phyloP scores from a whole-genome alignment of 1,140 invertebrate genomes.

The Ganaspis sp. region DNA sequence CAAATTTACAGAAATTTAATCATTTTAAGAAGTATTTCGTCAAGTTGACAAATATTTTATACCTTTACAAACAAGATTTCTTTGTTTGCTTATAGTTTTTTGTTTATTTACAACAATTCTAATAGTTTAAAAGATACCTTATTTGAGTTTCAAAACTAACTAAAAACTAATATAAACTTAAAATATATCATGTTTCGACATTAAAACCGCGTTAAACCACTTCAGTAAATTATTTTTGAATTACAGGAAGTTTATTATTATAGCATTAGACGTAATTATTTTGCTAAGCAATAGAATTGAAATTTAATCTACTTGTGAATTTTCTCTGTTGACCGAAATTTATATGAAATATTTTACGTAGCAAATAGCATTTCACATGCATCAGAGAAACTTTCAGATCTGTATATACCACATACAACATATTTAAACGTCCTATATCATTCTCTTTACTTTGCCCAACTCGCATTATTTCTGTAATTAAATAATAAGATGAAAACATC shows the following conservation, averaged over 20 bases:
- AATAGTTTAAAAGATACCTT: too few relatives aligned
- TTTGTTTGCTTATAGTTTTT: too few relatives aligned
- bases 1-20: too few relatives aligned
- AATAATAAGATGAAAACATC: too few relatives aligned
- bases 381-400: background rate
- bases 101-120: too few relatives aligned
- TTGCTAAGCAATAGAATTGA: background rate
- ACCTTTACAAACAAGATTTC: too few relatives aligned
- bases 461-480: background rate
- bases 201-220: background rate
- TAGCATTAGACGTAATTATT: background rate
- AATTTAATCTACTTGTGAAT: background rate
- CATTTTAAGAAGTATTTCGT: too few relatives aligned
- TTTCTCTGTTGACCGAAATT: slow-evolving; percentile 1
- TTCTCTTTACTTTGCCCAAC: background rate
- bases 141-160: too few relatives aligned
- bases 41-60: too few relatives aligned
- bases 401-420: background rate
- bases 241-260: background rate
- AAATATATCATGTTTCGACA: background rate
- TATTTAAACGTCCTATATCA: background rate
- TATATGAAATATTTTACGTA: background rate
- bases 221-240: background rate
- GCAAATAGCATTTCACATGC: background rate
- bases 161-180: too few relatives aligned